Evolutionary conservation across 1,140 invertebrate genomes (phyloP), one percentile per base, ranked within the genome.

Genomic region (Bilobella aurantiaca): DNA sequence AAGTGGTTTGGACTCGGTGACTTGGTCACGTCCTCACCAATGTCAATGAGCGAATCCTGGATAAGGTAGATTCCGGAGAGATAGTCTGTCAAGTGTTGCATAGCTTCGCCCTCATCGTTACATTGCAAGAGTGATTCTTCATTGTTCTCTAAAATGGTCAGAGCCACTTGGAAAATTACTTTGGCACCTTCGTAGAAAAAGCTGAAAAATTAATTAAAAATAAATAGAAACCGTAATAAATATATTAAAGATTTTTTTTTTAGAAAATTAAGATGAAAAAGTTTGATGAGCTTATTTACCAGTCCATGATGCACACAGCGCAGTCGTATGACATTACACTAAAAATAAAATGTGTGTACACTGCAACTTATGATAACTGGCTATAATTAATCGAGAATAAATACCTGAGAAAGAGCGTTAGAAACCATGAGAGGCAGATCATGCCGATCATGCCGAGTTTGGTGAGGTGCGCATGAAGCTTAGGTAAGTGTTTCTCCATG

Each of bases 101-200:
- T 94, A 16, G 94, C 93, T 80, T 96, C 94, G 2, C 95, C 95
- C 75, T 99, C 95, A 77, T 98, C 96, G 28, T 84, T 83, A 74
- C 91, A 93, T 3, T 85, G 80, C 14, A 93, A 77, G n/a, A 98
- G 79, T 65, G 86, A 85, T 2, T 92, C 89, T 71, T 90, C 84
- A 77, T 95, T 95, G 77, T 85, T 86, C 75, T 94, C 89, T 56
- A 98, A 79, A 67, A 98, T 88, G 70, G 88, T 88, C 42, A 98
- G 79, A 0, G 95, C 92, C 28, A 98, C 85, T 87, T 96, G 82
- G 78, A 98, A 98, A 69, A 96, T 94, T 71, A 96, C 91, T 81
- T 94, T 96, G 25, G 94, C 92, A 67, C 96, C 96, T 78, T 98
- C 94, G 78, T 93, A 97, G 76, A 99, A 98, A 78, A 99, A 99